phyloP scores from a whole-genome alignment of 2,888 invertebrate genomes.

The Andrena bicolor region DNA sequence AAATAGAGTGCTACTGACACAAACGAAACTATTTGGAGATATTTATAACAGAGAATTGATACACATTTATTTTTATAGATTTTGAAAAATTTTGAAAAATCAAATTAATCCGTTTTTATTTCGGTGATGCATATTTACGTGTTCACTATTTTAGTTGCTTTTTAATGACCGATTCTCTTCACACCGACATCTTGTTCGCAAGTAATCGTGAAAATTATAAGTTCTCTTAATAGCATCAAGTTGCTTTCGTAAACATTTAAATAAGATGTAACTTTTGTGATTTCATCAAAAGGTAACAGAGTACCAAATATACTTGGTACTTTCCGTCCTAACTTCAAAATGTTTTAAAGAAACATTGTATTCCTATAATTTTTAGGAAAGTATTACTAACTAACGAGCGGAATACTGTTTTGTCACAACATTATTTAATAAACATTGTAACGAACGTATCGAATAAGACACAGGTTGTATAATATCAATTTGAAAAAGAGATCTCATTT shows the following conservation, averaged over 20 bases:
- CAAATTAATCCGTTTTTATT: not conserved
- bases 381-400: not conserved
- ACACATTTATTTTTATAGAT: constrained; percentile 10
- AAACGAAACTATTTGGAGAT: not conserved
- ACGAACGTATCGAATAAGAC: not conserved
- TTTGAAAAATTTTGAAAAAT: not conserved
- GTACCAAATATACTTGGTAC: not conserved
- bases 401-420: too few relatives aligned
- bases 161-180: not conserved
- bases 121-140: not conserved
- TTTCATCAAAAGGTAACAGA: not conserved
- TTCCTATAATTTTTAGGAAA: constrained; percentile 3
- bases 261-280: not conserved
- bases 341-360: not conserved
- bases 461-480: not conserved
- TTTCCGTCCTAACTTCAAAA: not conserved
- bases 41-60: not conserved
- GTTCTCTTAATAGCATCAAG: not conserved
- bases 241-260: not conserved
- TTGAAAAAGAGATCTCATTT: not conserved
- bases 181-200: not conserved
- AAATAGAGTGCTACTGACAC: constrained; percentile 23
- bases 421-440: too few relatives aligned
- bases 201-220: not conserved
- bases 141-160: not conserved